Percentiles rank a stretch among this genome's conserved stretches.
These are phyloP conservation scores for Chinchilla lanigera DNA, from an alignment of 2,113 vertebrate species.

Conservation along the genomic window DNA sequence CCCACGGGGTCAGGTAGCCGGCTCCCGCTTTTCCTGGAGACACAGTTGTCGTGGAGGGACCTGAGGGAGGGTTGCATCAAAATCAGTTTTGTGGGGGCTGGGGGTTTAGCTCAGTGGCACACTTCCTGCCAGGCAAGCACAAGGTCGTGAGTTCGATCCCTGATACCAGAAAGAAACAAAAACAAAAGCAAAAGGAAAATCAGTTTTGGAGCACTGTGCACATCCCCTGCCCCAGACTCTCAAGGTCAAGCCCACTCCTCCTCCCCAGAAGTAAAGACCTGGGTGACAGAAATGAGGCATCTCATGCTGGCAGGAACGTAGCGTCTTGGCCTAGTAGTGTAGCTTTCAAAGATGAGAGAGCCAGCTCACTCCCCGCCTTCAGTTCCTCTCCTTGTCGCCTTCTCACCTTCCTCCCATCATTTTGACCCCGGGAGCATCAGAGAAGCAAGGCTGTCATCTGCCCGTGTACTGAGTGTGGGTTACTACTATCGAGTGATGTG, in stretches of 20 bases:
- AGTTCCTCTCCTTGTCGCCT: background rate
- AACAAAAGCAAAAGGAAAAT: too few species aligned
- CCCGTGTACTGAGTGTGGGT: background rate
- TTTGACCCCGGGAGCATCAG: background rate
- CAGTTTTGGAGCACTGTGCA: background rate
- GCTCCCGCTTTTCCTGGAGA: background rate
- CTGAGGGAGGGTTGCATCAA: background rate
- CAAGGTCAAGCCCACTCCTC: background rate
- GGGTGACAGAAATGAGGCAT: background rate
- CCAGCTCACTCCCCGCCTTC: background rate
- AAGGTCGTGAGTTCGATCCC: too few species aligned
- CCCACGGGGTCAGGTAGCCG: background rate
- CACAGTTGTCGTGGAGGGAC: background rate
- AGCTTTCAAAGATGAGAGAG: background rate
- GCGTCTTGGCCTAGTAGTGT: background rate
- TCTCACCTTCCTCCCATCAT: background rate
- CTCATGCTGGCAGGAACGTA: background rate
- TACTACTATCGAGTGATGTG: background rate
- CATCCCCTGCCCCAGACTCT: background rate
- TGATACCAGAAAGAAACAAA: too few species aligned
- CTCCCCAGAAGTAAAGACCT: background rate
- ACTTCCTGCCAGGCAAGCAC: too few species aligned
- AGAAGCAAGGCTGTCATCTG: background rate
- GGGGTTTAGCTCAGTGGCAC: too few species aligned
- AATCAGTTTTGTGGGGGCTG: background rate